Base-by-base conservation (phyloP, 2,113 vertebrate species). In the Nothoprocta pentlandii region DNA sequence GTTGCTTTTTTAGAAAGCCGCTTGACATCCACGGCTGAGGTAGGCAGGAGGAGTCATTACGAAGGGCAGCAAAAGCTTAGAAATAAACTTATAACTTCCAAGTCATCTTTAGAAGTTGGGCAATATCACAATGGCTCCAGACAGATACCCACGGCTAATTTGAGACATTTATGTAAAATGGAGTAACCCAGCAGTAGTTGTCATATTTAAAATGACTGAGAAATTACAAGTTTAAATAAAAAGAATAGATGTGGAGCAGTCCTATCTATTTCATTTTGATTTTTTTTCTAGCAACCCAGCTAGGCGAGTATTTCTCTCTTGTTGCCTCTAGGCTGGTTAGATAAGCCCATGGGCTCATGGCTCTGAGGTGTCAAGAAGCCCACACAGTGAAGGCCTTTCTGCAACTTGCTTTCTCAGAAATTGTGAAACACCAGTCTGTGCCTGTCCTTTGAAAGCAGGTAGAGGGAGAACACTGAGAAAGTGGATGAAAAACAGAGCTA, bases 1-100 rank as follows among this genome's bases (percentile, higher is more conserved):
- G 93, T 93, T 87, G 77, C 41, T 77, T 54, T 92, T 95, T 95
- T 26, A 95, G 90, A 94, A 59, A 74, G 49, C 51, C 56, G 81
- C 83, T 75, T 68, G 32, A 49, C 47, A 11, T 30, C 56, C 64
- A 53, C 68, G 0, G 0, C 91, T 36, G 85, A 58, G 85, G 90
- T 79, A 62, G 74, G 69, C 88, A 90, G 86, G 85, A 94, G 73
- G 44, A 87, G 90, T 59, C 34, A 61, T 73, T 59, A 54, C 0
- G 12, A 95, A 54, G 79, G 34, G 73, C 61, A 81, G 73, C 69
- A 46, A n/a, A 46, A 53, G 41, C n/a, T 84, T 67, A 86, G 67
- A 74, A 59, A 41, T 39, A 80, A 41, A 34, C 25, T 4, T 13
- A 41, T 0, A 7, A 9, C 53, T 87, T 67, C 74, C 59, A 80